Base-by-base conservation (phyloP, 2,888 invertebrate species). In the Troides aeacus region DNA sequence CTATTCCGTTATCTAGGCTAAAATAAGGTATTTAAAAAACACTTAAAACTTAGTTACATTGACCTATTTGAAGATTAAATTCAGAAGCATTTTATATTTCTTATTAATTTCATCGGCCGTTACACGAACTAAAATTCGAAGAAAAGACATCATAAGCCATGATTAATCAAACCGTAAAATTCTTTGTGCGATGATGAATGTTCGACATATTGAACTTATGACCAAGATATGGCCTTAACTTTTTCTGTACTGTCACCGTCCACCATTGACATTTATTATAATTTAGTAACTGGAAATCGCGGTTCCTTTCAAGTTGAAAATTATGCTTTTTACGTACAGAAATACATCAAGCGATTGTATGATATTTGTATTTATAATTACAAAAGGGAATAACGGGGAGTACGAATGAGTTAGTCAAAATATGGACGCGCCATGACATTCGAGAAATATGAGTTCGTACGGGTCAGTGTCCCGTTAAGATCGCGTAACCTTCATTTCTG, bases 181-280 rank as follows among this genome's bases (percentile, higher is more conserved):
- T 74, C 73, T 76, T 77, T 74, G 72, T 74, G 68, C 73, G 62
- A 74, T 73, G 77, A 76, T 75, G 77, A 74, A 78, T 76, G 75
- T 76, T 74, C 76, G 79, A 78, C 78, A 78, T 77, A 77, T 76
- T 80, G 77, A 81, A 79, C 81, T 82, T 79, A 79, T 76, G 77
- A 77, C 77, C 79, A 74, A 72, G 69, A 64, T 72, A 62, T 76
- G 80, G 74, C 81, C 82, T 82, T 80, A 80, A 78, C 77, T 79
- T 80, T 79, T 77, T 72, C 74, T 76, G 75, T 73, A 74, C 79
- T 80, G 80, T 80, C 79, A 78, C 79, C 77, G 75, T 78, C 78
- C 5, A 76, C 72, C 78, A 76, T 76, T 76, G 77, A 78, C 79
- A 78, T 80, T 80, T 78, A 78, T 78, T 76, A 77, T 78, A 78